Evolutionary conservation across 2,113 vertebrate genomes (phyloP), one percentile per base, ranked within the genome.

Genomic region (Brienomyrus longianalis): DNA sequence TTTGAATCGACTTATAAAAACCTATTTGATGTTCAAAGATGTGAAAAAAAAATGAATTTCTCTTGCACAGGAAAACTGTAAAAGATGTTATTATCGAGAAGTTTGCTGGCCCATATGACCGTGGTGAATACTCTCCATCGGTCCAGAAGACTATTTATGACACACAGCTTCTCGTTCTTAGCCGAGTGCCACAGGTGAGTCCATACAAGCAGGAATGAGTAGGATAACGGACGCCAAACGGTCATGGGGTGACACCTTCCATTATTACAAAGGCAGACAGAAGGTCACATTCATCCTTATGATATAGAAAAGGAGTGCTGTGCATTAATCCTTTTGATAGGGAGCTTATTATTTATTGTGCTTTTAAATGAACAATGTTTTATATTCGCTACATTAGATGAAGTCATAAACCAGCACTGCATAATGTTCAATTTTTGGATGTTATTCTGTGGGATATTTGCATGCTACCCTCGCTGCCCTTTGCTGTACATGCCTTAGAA

Each of bases 71-170:
- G 97, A 94, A 94, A 86, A 93, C 92, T 66, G 92, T 98, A 83
- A 96, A 95, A 70, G 96, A 96, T 50, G 95, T 94, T 0, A 94
- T 98, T 54, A 94, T 99, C 3, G 96, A 98, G 93, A 98, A 95
- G 92, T 99, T 99, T 94, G 93, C 98, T 3, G 98, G 98, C 2
- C 97, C 98, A 3, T 97, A 94, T 0, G 95, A 97, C 91, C 91
- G 88, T 51, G 98, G 98, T 31, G 95, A 96, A 92, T 99, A 96
- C 93, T 99, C 98, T 0, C 97, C 97, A 0, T 99, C 98, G 21
- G 97, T 99, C 88, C 98, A 99, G 96, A 99, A 98, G 93, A 98
- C 98, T 6, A 96, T 99, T 85, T 98, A 98, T 90, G 92, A 94
- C 1, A 95, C 97, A 90, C 97, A 99, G 93, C 93, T 97, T 92